phyloP scores from a whole-genome alignment of 2,797 vertebrate genomes.

The Aulostomus chinensis region DNA sequence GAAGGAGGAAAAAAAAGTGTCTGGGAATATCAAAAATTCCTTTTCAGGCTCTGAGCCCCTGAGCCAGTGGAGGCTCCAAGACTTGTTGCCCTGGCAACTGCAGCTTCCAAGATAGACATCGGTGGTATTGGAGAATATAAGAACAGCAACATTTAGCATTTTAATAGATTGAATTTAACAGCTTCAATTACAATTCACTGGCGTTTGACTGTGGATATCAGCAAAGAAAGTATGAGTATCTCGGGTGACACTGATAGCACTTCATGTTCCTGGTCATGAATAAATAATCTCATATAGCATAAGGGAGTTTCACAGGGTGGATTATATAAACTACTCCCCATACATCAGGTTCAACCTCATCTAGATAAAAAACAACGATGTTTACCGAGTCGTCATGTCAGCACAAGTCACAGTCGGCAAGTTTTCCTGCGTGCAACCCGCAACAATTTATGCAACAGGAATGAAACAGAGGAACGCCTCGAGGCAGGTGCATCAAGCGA shows the following conservation, averaged over 20 bases:
- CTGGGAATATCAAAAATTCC: neutral
- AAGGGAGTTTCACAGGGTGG: neutral
- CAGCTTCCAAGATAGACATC: neutral
- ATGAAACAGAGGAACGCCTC: slow-evolving; percentile 21
- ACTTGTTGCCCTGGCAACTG: neutral
- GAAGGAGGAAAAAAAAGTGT: too few species aligned
- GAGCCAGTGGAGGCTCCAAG: neutral
- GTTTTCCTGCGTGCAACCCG: slow-evolving; percentile 4
- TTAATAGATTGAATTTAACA: too few species aligned
- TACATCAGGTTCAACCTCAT: neutral
- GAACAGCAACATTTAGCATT: neutral
- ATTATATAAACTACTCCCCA: neutral
- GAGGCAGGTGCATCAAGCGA: slow-evolving; percentile 13
- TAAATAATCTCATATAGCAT: neutral
- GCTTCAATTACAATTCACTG: too few species aligned
- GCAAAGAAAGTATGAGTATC: too few species aligned
- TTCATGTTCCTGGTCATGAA: too few species aligned
- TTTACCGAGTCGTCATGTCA: slow-evolving; percentile 37
- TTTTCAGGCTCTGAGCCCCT: neutral
- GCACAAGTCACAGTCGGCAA: slow-evolving; percentile 18
- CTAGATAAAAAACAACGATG: slow-evolving; percentile 20
- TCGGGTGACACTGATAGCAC: too few species aligned
- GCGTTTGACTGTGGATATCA: too few species aligned
- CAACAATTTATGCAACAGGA: slow-evolving; percentile 26
- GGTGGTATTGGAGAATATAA: neutral